Evolutionary conservation across 37 sponge, comb jelly and placozoan genomes (phyloP), one percentile per base, ranked within the genome.

Genomic region (Eunapius fragilis): DNA sequence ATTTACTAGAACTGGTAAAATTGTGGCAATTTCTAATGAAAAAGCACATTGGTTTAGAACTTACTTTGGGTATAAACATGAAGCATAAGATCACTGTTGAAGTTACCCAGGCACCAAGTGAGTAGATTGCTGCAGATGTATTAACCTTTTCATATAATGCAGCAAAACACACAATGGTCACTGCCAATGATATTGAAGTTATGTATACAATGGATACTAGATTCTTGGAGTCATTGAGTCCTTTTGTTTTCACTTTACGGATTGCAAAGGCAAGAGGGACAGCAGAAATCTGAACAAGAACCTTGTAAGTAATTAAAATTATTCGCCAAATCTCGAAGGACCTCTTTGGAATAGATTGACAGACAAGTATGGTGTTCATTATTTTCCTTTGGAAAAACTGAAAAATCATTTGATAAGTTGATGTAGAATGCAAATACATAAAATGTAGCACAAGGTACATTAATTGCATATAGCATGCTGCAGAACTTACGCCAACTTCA

Each of bases 291-390:
- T 83, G 83, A 0, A 83, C 49, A 2, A 83, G n/a, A 38, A 50
- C 83, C 37, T 71, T 83, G 83, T 72, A 83, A 32, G 74, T 71
- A 45, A 83, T 38, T 25, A 83, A n/a, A 45, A 83, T 37, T 13
- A 37, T 36, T 30, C n/a, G 27, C 33, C 37, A 30, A 2, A 72
- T 37, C 12, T 58, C 19, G 58, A 58, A 58, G 58, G 58, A 13
- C 58, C 14, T 58, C 58, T 58, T 58, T 58, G 58, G 58, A 11
- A 19, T 58, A 58, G 58, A 58, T 19, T 58, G 19, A 58, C 58
- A 58, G 19, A 58, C 58, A 1, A 58, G 14, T 58, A 58, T 58
- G 19, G 14, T 58, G 58, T 58, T 58, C 58, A 58, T 58, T 1
- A 19, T 58, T 11, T 58, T 17, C 14, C 14, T 19, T 58, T 58